These are phyloP conservation scores for Pectinophora gossypiella DNA, from an alignment of 1,140 invertebrate genomes.

Conservation along the genomic window DNA sequence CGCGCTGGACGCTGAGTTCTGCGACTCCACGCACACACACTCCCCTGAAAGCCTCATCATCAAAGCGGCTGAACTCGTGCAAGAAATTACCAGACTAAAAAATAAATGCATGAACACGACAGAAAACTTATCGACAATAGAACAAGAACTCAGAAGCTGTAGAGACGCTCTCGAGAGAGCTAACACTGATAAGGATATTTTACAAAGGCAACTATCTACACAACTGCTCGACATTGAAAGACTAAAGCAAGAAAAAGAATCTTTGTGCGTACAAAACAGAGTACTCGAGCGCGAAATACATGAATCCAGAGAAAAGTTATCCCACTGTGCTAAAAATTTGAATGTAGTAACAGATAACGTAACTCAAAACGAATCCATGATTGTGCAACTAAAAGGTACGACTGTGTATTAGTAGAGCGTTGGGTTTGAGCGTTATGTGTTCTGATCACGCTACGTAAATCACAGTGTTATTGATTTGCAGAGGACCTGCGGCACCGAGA, in stretches of 20 bases:
- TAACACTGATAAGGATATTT: slow-evolving; percentile 80
- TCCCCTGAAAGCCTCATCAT: slow-evolving; percentile 81
- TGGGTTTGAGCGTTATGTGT: not conserved
- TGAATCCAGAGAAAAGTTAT: slow-evolving; percentile 80
- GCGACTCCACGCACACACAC: slow-evolving; percentile 77
- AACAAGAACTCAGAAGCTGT: slow-evolving; percentile 80
- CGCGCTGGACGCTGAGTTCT: slow-evolving; percentile 80
- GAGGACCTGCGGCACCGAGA: slow-evolving; percentile 82
- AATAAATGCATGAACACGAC: slow-evolving; percentile 76
- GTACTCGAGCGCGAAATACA: slow-evolving; percentile 80
- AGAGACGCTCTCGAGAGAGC: slow-evolving; percentile 80
- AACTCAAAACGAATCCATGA: slow-evolving; percentile 80
- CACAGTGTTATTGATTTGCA: too few relatives aligned
- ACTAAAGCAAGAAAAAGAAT: slow-evolving; percentile 82
- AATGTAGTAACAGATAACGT: slow-evolving; percentile 81
- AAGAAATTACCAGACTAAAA: slow-evolving; percentile 77
- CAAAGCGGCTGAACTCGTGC: slow-evolving; percentile 83
- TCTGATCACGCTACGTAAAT: slow-evolving; percentile 6
- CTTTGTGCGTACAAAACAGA: slow-evolving; percentile 79
- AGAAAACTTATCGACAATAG: slow-evolving; percentile 78
- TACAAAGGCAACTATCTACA: slow-evolving; percentile 80
- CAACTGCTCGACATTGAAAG: slow-evolving; percentile 82
- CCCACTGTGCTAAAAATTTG: slow-evolving; percentile 78
- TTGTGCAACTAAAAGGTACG: slow-evolving; percentile 81
- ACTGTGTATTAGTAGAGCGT: slow-evolving; percentile 1